These are phyloP conservation scores for Pseudachorutes palmiensis DNA, from an alignment of 1,140 invertebrate species.

Conservation along the genomic window DNA sequence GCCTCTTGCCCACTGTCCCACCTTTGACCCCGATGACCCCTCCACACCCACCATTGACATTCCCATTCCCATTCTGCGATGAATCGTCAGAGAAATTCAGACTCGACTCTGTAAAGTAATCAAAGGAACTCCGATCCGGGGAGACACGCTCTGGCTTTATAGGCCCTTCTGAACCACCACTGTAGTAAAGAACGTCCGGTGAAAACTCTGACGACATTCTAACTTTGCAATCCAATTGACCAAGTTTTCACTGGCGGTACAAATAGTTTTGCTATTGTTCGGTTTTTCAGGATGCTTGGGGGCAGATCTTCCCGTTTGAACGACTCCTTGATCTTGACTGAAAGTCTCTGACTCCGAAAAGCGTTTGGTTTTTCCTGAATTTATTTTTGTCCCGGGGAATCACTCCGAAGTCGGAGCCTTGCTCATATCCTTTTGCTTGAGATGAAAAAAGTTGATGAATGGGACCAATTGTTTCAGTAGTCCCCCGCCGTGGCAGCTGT, in stretches of 20 bases:
- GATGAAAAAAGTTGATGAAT: slow-evolving; percentile 14
- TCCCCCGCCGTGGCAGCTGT: slow-evolving; percentile 16
- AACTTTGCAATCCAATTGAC: no score
- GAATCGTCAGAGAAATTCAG: slow-evolving; percentile 17
- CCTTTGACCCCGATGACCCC: neutral
- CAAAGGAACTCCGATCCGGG: slow-evolving; percentile 5
- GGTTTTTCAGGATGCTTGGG: no score
- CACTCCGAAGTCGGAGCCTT: neutral
- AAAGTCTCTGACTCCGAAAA: neutral
- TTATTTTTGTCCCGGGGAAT: neutral
- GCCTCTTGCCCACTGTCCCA: neutral
- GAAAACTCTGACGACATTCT: neutral
- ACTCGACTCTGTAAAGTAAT: slow-evolving; percentile 12
- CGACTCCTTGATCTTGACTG: neutral
- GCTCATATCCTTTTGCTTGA: neutral
- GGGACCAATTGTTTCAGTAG: slow-evolving; percentile 19
- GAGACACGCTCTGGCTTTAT: slow-evolving; percentile 9
- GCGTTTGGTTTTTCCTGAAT: neutral
- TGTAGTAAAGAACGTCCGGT: neutral
- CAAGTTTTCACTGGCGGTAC: no score
- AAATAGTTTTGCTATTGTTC: no score
- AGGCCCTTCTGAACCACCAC: no score
- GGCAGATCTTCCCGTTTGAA: no score
- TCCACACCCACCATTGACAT: neutral
- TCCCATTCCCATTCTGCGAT: neutral